Base-by-base conservation (phyloP, 2,888 invertebrate species). In the Drosophila gaucha region DNA sequence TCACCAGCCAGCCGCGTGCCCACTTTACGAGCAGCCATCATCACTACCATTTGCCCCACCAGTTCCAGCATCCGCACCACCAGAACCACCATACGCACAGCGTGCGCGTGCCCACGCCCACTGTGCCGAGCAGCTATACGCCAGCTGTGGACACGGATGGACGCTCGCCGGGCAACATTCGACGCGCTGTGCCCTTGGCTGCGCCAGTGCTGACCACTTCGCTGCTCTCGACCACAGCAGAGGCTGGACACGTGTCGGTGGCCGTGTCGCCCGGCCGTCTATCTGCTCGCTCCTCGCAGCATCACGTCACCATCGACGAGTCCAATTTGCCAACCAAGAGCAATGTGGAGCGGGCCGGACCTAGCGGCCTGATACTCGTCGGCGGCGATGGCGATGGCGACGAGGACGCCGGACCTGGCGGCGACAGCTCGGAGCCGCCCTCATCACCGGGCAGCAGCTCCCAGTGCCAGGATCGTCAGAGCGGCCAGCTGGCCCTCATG, bases 221-320 rank as follows among this genome's bases (percentile, higher is more conserved):
- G 1, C 24, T 74, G 44, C 33, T 77, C n/a, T 47, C 50, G 14
- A 33, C 67, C 6, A 28, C 78, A n/a, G 50, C 51, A 6, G 74
- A 79, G 6, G 39, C 60, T n/a, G 57, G 43, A 0, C 51, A 50
- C 18, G 95, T 95, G 85, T 93, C 93, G 47, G 76, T 80, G 3
- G 77, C 77, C 28, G 60, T 89, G 0, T 93, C 93, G 60, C 95
- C 95, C 22, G 93, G 93, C 5, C 89, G 90, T 6, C 74, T 85
- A 0, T 88, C 90, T 6, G 89, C 90, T 12, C 89, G 92, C 0
- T 85, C 89, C 35, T 90, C 91, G 41, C 91, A 91, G 55, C 91
- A 91, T 82, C 92, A 92, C 52, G 91, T 92, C 36, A 92, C 91
- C 62, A 92, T 92, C 66, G 91, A 92, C 56, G 92, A 92, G 65